Base-by-base conservation (phyloP, 2,797 vertebrate genomes). In the Helicolenus hilgendorfi region DNA sequence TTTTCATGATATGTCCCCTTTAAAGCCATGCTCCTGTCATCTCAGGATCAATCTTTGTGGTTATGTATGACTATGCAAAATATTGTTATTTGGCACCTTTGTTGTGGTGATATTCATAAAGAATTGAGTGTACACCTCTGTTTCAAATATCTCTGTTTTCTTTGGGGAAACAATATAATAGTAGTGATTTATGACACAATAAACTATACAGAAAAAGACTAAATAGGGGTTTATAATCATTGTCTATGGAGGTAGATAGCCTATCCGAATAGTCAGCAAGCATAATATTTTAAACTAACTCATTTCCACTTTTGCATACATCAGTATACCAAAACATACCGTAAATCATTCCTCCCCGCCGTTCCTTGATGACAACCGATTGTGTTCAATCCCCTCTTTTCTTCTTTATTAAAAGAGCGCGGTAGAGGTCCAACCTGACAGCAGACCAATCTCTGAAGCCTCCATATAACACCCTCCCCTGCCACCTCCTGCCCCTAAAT, bases 401-500 rank as follows among this genome's bases (percentile, higher is more conserved):
- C 80, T 83, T 89, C 85, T 85, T 89, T 92, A 89, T 91, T 87
- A 90, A 91, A 91, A 78, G 79, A 85, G 31, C 72, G 1, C 14
- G 60, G 74, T 59, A 64, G 62, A 87, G 85, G 87, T 84, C 85
- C 58, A 70, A 84, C 35, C 79, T 91, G 88, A 94, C 88, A 93
- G 85, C 71, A 77, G 55, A 91, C 79, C 89, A 67, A 86, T 89
- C 92, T 93, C 83, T 75, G 65, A 90, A 82, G 84, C 89, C 49
- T 81, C 75, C 68, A 86, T 76, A 80, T 26, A 88, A 83, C 87
- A 79, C 83, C 75, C 81, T 90, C 80, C 81, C 77, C 63, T 84
- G 81, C 75, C 89, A 88, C 81, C 76, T 84, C 69, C 73, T 76
- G 84, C 65, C 60, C 82, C 49, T 70, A 90, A 96, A 97, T 96